These are phyloP conservation scores for Malurus cyaneus DNA, from an alignment of 2,113 vertebrate species.

Conservation along the genomic window DNA sequence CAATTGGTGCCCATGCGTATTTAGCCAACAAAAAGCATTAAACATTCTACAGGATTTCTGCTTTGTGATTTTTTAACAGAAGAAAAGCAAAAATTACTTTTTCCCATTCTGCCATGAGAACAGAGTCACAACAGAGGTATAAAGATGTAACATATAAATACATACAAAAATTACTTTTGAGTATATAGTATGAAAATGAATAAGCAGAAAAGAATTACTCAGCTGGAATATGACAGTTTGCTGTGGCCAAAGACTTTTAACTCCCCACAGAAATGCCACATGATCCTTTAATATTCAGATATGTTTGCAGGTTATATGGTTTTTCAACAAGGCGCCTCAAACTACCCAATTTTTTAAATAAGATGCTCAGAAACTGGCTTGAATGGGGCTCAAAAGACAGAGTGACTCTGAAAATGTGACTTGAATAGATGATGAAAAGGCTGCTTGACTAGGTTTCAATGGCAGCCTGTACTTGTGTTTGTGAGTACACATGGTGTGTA, in stretches of 20 bases:
- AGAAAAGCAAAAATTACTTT: not conserved
- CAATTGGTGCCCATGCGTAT: not conserved
- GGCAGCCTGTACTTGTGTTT: not conserved
- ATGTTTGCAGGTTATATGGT: not conserved
- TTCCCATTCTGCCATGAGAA: not conserved
- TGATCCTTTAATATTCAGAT: not conserved
- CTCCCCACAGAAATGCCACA: not conserved
- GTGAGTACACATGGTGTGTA: no score
- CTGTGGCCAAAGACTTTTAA: not conserved
- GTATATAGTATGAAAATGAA: not conserved
- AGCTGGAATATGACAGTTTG: not conserved
- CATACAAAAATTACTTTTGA: not conserved
- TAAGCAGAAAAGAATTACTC: not conserved
- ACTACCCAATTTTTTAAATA: not conserved
- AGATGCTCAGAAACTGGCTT: not conserved
- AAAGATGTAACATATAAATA: not conserved
- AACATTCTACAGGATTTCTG: not conserved
- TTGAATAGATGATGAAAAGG: not conserved
- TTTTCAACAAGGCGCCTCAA: not conserved
- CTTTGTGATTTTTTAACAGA: not conserved
- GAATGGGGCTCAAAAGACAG: not conserved
- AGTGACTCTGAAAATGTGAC: not conserved
- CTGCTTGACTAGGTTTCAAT: not conserved
- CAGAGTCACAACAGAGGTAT: not conserved
- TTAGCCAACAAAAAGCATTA: not conserved